Evolutionary conservation across 37 sponge, comb jelly and placozoan genomes (phyloP).

Genomic region (Axinella damicornis): DNA sequence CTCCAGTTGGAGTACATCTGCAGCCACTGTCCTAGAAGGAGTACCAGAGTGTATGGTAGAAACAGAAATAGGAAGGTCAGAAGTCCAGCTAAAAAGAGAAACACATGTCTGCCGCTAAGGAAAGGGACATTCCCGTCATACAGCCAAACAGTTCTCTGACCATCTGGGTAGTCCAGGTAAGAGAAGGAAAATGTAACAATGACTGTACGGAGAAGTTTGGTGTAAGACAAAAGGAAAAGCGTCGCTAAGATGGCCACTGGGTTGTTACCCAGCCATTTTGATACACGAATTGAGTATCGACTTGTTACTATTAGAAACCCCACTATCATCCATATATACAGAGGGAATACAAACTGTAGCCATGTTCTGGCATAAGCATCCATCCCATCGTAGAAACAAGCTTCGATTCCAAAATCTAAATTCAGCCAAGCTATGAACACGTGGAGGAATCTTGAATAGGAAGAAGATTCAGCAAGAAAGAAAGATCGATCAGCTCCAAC

Average conservation of each 20-base stretch:
- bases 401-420: slow-evolving; percentile 11
- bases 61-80: background rate
- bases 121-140: background rate
- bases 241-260: background rate
- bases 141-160: background rate
- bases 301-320: background rate
- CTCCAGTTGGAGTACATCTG: background rate
- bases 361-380: background rate
- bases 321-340: background rate
- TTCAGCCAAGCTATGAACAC: background rate
- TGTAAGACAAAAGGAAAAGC: background rate
- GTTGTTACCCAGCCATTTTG: background rate
- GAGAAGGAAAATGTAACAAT: background rate
- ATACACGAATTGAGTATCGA: background rate
- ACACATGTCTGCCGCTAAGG: background rate
- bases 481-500: background rate
- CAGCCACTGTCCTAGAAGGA: slow-evolving; percentile 10
- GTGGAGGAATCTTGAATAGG: background rate
- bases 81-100: background rate
- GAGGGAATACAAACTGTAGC: slow-evolving; percentile 19
- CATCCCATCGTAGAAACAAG: slow-evolving; percentile 15
- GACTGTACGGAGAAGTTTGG: slow-evolving; percentile 1
- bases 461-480: background rate
- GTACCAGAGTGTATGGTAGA: background rate
- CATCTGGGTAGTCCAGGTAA: background rate